A percentile compares a stretch with the other conserved stretches of the same genome.
Evolutionary conservation across 1,140 invertebrate species (phyloP).

Genomic region (Batillaria attramentaria): DNA sequence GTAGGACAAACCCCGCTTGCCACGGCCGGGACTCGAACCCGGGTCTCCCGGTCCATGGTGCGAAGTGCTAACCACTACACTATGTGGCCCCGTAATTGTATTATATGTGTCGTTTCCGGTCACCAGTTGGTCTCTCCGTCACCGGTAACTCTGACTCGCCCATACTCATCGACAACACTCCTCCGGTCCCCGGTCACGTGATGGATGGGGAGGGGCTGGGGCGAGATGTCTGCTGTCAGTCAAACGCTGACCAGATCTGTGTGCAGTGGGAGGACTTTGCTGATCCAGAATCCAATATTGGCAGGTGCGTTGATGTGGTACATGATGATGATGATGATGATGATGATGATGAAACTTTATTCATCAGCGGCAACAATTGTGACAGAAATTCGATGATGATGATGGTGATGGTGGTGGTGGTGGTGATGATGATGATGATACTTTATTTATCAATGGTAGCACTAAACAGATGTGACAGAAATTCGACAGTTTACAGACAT

Average conservation of each 20-base stretch:
- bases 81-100: background rate
- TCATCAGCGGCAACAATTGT: too few species aligned
- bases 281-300: conserved; percentile 48
- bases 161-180: conserved; percentile 47
- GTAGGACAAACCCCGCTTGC: background rate
- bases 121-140: conserved; percentile 45
- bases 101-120: too few species aligned
- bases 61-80: too few species aligned
- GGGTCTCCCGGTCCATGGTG: background rate
- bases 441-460: too few species aligned
- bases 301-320: conserved; percentile 46
- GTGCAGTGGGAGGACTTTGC: conserved; percentile 47
- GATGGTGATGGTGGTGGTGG: conserved; percentile 45
- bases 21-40: too few species aligned
- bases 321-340: too few species aligned
- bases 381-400: too few species aligned
- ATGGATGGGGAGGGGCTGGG: conserved; percentile 40
- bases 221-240: conserved; percentile 38
- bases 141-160: conserved; percentile 42
- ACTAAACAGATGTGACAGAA: conserved; percentile 41
- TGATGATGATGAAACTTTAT: too few species aligned
- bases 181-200: conserved; percentile 42
- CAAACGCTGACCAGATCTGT: conserved; percentile 33
- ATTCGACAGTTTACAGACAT: conserved; percentile 29
- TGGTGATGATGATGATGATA: conserved; percentile 29